Evolutionary conservation across 2,113 vertebrate genomes (phyloP).

Genomic region (Hipposideros armiger): DNA sequence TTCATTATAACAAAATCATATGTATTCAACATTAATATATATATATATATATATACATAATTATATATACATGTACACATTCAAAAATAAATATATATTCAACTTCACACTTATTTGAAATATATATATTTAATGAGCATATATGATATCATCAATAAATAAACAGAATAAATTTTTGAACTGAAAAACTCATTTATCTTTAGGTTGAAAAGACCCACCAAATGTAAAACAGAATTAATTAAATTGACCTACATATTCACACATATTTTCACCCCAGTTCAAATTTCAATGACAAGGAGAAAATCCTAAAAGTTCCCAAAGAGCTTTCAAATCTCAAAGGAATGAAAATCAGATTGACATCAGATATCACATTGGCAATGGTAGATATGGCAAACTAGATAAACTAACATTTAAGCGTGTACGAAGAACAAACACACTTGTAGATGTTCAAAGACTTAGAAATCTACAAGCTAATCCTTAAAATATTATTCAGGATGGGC

Average conservation of each 20-base stretch:
- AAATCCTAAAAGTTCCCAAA: background rate
- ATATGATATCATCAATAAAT: background rate
- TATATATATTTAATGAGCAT: background rate
- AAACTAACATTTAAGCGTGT: background rate
- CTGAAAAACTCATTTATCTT: background rate
- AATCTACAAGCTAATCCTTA: background rate
- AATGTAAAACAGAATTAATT: background rate
- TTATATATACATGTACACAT: background rate
- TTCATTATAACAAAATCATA: background rate
- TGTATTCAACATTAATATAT: background rate
- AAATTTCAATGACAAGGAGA: background rate
- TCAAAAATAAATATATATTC: background rate
- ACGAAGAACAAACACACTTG: background rate
- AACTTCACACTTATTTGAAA: background rate
- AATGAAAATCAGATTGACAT: background rate
- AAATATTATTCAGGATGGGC: background rate
- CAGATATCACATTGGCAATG: background rate
- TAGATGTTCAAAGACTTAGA: background rate
- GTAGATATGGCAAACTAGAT: background rate
- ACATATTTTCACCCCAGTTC: background rate
- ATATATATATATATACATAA: background rate
- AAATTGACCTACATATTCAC: background rate
- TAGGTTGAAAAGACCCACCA: background rate
- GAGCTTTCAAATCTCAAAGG: background rate
- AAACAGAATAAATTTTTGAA: background rate